A percentile compares a stretch with the other conserved stretches of the same genome.
Conservation (phyloP, 2,113 vertebrate species). For the Rhinolophus sinicus region DNA sequence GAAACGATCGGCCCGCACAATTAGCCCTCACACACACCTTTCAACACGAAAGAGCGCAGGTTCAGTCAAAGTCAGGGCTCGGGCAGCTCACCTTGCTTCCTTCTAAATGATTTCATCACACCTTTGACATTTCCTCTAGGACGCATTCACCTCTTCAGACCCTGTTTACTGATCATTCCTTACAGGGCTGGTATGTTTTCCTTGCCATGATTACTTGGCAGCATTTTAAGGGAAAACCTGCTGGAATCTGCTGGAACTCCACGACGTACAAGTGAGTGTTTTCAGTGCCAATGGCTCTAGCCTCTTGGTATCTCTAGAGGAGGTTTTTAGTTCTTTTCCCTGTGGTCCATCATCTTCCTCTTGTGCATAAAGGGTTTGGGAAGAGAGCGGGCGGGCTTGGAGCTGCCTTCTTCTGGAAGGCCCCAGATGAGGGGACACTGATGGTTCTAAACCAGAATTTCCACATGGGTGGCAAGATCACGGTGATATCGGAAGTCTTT, state of each 20-base stretch:
- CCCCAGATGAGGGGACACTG: too few species aligned
- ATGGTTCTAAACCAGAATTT: background rate
- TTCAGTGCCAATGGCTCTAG: background rate
- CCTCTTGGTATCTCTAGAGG: background rate
- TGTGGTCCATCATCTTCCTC: background rate
- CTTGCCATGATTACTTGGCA: background rate
- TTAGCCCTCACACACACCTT: background rate
- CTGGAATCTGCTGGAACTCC: background rate
- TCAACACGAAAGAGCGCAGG: background rate
- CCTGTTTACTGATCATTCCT: background rate
- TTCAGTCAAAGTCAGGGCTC: conserved; percentile 39
- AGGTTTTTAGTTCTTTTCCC: background rate
- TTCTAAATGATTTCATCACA: background rate
- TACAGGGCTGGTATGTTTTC: background rate
- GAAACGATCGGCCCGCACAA: background rate
- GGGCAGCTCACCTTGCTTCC: accelerated
- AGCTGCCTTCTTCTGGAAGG: background rate
- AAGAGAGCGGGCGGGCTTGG: background rate
- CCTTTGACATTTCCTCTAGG: background rate
- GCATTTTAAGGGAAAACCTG: background rate
- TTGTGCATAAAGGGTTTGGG: background rate
- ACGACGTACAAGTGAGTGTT: background rate
- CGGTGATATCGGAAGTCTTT: background rate
- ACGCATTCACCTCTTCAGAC: background rate
- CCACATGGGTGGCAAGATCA: background rate